phyloP scores from a whole-genome alignment of 1,140 invertebrate genomes.

The Cydia fagiglandana region DNA sequence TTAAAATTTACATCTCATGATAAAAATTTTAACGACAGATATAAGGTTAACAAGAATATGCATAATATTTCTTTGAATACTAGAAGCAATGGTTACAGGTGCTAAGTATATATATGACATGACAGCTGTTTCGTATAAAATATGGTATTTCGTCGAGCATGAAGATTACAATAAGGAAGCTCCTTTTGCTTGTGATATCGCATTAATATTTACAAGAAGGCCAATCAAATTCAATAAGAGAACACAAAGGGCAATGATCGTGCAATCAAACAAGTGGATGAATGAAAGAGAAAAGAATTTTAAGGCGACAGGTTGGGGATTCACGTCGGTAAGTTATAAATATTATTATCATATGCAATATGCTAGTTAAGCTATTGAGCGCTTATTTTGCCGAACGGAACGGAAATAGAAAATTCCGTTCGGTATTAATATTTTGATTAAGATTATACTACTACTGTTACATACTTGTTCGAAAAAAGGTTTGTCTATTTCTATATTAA shows the following conservation, averaged over 20 bases:
- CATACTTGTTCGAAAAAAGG: too few relatives aligned
- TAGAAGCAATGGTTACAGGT: conserved; percentile 37
- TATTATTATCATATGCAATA: too few relatives aligned
- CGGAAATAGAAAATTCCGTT: too few relatives aligned
- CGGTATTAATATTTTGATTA: too few relatives aligned
- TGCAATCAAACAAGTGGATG: conserved; percentile 50
- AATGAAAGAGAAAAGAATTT: conserved; percentile 47
- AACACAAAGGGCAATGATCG: conserved; percentile 51
- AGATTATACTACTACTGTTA: too few relatives aligned
- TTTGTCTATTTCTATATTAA: too few relatives aligned
- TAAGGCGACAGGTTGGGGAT: conserved; percentile 55
- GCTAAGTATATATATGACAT: conserved; percentile 50
- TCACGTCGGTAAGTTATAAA: conserved; percentile 43
- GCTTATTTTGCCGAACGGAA: too few relatives aligned
- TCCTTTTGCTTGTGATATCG: conserved; percentile 56
- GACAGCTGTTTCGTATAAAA: conserved; percentile 39
- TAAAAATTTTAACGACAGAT: too few relatives aligned
- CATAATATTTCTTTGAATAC: too few relatives aligned
- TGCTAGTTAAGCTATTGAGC: too few relatives aligned
- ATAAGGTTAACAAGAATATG: too few relatives aligned
- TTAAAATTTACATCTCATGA: neutral
- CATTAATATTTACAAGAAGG: conserved; percentile 49
- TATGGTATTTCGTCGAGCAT: conserved; percentile 48
- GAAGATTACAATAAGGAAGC: conserved; percentile 51
- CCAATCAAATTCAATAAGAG: conserved; percentile 44